phyloP scores from a whole-genome alignment of 2,113 vertebrate species.

The Corythoichthys intestinalis region DNA sequence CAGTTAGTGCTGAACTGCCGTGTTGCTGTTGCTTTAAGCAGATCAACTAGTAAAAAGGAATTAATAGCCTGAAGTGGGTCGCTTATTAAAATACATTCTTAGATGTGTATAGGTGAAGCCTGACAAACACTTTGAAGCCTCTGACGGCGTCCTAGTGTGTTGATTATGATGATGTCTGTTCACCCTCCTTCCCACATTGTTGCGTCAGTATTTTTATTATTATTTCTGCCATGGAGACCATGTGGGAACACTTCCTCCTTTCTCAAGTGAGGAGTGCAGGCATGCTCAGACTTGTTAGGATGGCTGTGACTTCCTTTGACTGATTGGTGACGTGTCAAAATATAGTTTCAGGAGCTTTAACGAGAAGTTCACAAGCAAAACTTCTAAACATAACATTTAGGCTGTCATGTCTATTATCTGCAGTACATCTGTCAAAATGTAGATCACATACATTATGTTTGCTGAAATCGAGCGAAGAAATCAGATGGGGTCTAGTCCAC shows the following conservation, averaged over 20 bases:
- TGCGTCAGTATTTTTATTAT: conserved; percentile 29
- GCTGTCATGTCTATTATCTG: conserved; percentile 9
- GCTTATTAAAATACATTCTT: conserved; percentile 46
- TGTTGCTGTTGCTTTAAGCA: too few species aligned
- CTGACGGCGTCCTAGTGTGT: conserved; percentile 22
- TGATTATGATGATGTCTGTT: conserved; percentile 32
- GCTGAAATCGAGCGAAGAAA: neutral
- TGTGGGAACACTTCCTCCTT: conserved; percentile 30
- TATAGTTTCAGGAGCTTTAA: neutral
- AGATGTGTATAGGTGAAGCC: conserved; percentile 25
- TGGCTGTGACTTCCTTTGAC: conserved; percentile 18
- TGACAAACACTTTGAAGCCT: conserved; percentile 36
- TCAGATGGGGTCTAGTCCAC: conserved; percentile 9
- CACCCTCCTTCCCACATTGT: neutral
- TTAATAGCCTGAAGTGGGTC: conserved; percentile 42
- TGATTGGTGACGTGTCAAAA: conserved; percentile 34
- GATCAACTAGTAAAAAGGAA: conserved; percentile 1
- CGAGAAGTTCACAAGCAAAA: conserved; percentile 9
- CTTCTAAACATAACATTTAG: neutral
- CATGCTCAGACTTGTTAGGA: conserved; percentile 29
- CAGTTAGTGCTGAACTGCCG: too few species aligned
- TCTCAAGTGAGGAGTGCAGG: conserved; percentile 29
- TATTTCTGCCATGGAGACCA: conserved; percentile 30
- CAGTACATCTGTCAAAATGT: conserved; percentile 9
- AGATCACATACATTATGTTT: neutral